These are phyloP conservation scores for Platysteira castanea DNA, from an alignment of 2,113 vertebrate species.

Conservation along the genomic window DNA sequence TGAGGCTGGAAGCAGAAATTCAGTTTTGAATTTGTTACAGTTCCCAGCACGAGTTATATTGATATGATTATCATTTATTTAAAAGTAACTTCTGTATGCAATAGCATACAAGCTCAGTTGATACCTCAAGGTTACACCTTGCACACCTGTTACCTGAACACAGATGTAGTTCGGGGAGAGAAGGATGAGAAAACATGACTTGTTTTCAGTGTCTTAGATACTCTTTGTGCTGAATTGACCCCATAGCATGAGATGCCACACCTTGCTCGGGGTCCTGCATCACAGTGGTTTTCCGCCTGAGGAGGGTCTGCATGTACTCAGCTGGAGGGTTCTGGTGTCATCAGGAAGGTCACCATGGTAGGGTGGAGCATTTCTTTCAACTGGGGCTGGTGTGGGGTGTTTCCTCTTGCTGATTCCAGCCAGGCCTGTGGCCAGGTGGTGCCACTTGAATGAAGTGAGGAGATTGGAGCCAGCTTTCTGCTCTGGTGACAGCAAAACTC, in stretches of 20 bases:
- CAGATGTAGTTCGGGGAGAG: neutral
- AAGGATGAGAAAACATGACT: neutral
- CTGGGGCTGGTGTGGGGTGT: neutral
- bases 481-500: neutral
- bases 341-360: neutral
- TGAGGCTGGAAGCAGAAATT: neutral
- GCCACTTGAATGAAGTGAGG: neutral
- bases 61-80: neutral
- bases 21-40: neutral
- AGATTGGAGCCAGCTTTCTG: neutral
- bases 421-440: accelerated
- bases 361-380: neutral
- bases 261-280: accelerated
- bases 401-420: neutral
- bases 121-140: neutral
- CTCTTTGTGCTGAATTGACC: neutral
- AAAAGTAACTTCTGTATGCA: neutral
- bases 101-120: neutral
- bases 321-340: neutral
- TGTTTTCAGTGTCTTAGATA: neutral
- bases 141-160: neutral
- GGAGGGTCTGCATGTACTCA: neutral
- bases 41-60: neutral
- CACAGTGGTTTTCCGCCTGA: neutral
- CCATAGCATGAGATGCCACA: neutral